phyloP scores from a whole-genome alignment of 2,888 invertebrate genomes.

The Choristoneura rosaceana region DNA sequence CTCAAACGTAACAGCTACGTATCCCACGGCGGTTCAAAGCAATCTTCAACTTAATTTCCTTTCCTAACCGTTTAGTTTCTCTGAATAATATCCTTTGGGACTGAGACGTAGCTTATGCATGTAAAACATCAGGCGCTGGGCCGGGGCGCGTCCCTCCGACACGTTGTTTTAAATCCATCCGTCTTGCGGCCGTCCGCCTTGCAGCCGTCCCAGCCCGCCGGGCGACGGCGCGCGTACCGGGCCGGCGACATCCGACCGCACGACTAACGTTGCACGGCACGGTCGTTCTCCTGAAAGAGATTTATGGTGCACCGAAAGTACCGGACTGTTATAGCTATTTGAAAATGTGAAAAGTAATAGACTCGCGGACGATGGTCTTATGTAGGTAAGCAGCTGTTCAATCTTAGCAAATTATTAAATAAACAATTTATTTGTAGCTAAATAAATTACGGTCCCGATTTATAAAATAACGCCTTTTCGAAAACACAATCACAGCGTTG shows the following conservation, averaged over 20 bases:
- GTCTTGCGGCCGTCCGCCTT: slow-evolving; percentile 37
- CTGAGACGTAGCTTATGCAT: slow-evolving; percentile 27
- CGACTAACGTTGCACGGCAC: slow-evolving; percentile 11
- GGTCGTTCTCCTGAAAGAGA: slow-evolving; percentile 29
- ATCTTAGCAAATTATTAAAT: no score
- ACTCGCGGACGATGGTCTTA: slow-evolving; percentile 14
- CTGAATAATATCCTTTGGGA: slow-evolving; percentile 21
- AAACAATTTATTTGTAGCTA: no score
- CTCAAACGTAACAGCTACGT: no score
- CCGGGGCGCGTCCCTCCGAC: slow-evolving; percentile 19
- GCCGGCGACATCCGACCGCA: slow-evolving; percentile 1
- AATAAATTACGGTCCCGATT: no score
- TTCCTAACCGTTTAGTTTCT: slow-evolving; percentile 2
- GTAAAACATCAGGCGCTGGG: slow-evolving; percentile 31
- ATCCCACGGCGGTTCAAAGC: no score
- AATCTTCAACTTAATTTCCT: neutral
- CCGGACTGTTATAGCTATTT: slow-evolving; percentile 27
- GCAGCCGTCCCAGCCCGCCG: slow-evolving; percentile 2
- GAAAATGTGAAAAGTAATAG: slow-evolving; percentile 26
- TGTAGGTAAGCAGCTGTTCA: neutral
- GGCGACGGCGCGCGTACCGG: neutral
- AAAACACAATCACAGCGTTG: no score
- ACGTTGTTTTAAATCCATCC: slow-evolving; percentile 41
- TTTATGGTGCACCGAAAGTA: slow-evolving; percentile 32
- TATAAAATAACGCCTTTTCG: no score